phyloP scores from a whole-genome alignment of 2,797 vertebrate species.

The Neosilurus mollespiculum region DNA sequence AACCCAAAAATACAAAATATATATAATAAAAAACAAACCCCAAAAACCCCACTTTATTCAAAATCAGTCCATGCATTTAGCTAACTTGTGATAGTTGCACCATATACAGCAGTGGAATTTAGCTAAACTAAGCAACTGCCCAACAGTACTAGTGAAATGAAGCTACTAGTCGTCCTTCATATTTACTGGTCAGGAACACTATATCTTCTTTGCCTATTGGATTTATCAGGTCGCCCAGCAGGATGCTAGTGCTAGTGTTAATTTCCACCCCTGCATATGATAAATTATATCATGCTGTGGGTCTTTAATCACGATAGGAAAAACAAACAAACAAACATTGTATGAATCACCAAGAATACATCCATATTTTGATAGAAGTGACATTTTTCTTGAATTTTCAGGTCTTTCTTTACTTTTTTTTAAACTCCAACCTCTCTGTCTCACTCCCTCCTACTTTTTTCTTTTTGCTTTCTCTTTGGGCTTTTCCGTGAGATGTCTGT shows the following conservation, averaged over 20 bases:
- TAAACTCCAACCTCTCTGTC: slow-evolving; percentile 15
- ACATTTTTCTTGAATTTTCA: neutral
- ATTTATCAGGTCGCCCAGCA: too few species aligned
- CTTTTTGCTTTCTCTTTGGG: slow-evolving; percentile 73
- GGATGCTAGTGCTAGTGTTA: too few species aligned
- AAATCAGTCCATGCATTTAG: slow-evolving; percentile 26
- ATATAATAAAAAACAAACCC: too few species aligned
- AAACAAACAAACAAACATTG: neutral
- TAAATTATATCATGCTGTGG: neutral
- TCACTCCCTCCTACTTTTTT: slow-evolving; percentile 62
- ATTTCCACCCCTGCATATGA: too few species aligned
- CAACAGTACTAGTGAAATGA: too few species aligned
- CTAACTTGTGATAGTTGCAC: neutral
- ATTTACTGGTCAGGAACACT: too few species aligned
- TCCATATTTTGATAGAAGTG: neutral
- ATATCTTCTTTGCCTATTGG: too few species aligned
- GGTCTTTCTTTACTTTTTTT: slow-evolving; percentile 9
- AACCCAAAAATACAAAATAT: too few species aligned
- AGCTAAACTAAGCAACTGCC: too few species aligned
- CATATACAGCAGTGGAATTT: too few species aligned
- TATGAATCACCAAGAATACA: neutral
- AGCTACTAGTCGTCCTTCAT: too few species aligned
- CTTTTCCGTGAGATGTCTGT: slow-evolving; percentile 90
- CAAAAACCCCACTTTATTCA: too few species aligned
- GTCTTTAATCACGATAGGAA: neutral